phyloP scores from a whole-genome alignment of 2,113 vertebrate species.

The Ameiurus melas region DNA sequence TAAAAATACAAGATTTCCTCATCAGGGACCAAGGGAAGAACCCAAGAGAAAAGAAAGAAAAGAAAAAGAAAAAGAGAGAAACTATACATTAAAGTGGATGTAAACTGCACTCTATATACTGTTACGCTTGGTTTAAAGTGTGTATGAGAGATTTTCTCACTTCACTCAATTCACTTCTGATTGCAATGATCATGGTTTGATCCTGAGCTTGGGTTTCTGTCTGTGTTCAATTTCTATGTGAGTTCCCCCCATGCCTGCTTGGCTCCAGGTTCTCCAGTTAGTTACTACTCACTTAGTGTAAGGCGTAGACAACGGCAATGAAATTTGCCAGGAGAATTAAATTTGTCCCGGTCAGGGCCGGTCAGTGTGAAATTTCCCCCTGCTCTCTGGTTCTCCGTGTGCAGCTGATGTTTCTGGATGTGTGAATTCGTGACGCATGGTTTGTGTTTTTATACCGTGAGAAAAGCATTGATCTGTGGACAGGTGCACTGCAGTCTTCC shows the following conservation, averaged over 20 bases:
- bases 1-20: conserved; percentile 75
- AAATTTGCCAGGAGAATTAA: too few species aligned
- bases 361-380: too few species aligned
- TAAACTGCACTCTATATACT: neutral
- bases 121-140: neutral
- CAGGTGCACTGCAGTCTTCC: conserved; percentile 2
- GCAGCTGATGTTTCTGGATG: neutral
- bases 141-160: neutral
- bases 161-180: neutral
- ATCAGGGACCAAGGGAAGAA: conserved; percentile 62
- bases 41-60: conserved; percentile 8
- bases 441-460: neutral
- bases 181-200: neutral
- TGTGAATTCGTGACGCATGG: neutral
- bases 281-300: too few species aligned
- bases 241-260: neutral
- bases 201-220: neutral
- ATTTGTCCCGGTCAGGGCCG: too few species aligned
- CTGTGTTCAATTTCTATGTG: neutral
- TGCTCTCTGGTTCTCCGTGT: neutral
- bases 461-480: neutral
- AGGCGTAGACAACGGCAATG: too few species aligned
- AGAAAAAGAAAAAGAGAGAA: neutral
- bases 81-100: neutral
- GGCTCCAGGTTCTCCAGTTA: neutral